Evolutionary conservation across 1,140 invertebrate species (phyloP).

Genomic region (Mamestra configurata): DNA sequence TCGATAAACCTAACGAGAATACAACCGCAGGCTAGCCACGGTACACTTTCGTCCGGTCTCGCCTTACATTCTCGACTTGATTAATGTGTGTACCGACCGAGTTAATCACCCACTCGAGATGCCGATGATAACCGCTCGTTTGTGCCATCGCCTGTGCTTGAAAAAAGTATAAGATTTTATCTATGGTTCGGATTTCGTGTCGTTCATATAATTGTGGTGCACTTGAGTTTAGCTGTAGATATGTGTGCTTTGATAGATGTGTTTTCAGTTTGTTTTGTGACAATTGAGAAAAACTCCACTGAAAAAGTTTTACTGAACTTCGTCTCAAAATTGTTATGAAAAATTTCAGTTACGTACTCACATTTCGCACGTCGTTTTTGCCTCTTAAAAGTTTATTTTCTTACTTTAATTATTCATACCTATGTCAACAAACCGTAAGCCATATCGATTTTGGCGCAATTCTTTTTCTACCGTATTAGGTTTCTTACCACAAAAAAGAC

Average conservation of each 20-base stretch:
- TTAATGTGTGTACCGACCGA: slow-evolving; percentile 79
- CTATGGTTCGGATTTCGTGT: slow-evolving; percentile 24
- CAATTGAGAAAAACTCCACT: too few species aligned
- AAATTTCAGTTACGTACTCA: too few species aligned
- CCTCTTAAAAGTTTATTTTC: too few species aligned
- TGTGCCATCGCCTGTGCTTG: slow-evolving; percentile 18
- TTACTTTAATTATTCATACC: too few species aligned
- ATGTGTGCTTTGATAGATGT: neutral
- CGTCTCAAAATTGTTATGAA: too few species aligned
- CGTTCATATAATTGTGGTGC: slow-evolving; percentile 7
- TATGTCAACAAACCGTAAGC: too few species aligned
- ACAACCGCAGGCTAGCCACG: slow-evolving; percentile 61
- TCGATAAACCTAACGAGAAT: slow-evolving; percentile 53
- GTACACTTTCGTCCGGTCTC: slow-evolving; percentile 73
- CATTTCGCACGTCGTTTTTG: too few species aligned
- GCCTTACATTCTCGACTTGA: slow-evolving; percentile 79
- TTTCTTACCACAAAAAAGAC: too few species aligned
- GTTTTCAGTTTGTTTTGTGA: too few species aligned
- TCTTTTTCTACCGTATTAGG: too few species aligned
- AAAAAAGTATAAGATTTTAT: slow-evolving; percentile 47
- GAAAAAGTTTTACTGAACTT: too few species aligned
- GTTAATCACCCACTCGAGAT: slow-evolving; percentile 80
- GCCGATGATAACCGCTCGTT: slow-evolving; percentile 56
- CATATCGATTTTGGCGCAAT: too few species aligned
- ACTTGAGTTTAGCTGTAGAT: neutral